A percentile compares a stretch with the other conserved stretches of the same genome.
phyloP scores from a whole-genome alignment of 2,888 invertebrate species.

The Creontiades dilutus region DNA sequence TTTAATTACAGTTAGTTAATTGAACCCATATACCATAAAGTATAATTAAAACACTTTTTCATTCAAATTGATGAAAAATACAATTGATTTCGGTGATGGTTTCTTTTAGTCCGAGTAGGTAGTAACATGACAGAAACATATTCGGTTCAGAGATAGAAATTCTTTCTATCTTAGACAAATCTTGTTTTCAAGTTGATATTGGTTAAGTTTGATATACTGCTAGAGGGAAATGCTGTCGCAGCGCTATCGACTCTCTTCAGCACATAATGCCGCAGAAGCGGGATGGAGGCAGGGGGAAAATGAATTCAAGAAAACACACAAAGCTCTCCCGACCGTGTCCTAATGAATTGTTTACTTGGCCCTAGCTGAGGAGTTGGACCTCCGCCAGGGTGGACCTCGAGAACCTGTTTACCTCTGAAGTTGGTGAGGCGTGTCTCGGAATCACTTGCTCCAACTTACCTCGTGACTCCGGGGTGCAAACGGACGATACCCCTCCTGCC shows the following conservation, averaged over 20 bases:
- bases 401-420: conserved; percentile 12
- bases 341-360: conserved; percentile 55
- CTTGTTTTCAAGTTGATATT: background rate
- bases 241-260: background rate
- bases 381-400: background rate
- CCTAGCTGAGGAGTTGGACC: background rate
- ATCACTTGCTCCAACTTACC: conserved; percentile 27
- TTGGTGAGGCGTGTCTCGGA: conserved; percentile 23
- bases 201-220: background rate
- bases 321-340: conserved; percentile 18
- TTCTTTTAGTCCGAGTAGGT: background rate
- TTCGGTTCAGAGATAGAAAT: background rate
- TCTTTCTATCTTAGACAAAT: background rate
- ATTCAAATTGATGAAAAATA: no score
- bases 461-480: background rate
- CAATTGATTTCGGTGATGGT: no score
- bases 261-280: background rate
- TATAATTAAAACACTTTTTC: no score
- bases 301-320: conserved; percentile 31
- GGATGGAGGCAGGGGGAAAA: background rate
- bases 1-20: no score
- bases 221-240: background rate
- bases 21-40: no score
- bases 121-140: background rate
- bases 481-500: background rate